These are phyloP conservation scores for Cydia strobilella DNA, from an alignment of 1,140 invertebrate genomes.

Conservation along the genomic window DNA sequence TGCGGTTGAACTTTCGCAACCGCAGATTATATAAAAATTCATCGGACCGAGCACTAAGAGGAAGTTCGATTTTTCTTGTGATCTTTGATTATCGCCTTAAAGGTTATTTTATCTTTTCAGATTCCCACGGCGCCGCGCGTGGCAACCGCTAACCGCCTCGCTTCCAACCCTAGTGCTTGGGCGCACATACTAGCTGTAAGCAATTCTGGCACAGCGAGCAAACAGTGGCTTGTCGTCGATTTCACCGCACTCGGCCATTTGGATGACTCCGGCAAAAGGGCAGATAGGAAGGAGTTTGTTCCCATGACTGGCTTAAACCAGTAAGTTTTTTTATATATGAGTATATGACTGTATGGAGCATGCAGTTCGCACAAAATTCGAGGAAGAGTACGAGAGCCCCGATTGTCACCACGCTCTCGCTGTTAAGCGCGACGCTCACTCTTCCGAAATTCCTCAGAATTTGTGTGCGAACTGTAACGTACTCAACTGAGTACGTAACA, in stretches of 20 bases:
- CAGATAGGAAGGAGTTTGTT: constrained; percentile 52
- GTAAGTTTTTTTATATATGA: constrained; percentile 56
- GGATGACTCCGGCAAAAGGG: constrained; percentile 37
- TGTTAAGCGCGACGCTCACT: too few species aligned
- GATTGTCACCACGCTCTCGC: too few species aligned
- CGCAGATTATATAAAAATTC: too few species aligned
- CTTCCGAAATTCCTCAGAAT: neutral
- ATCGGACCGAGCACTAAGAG: neutral
- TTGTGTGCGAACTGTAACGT: too few species aligned
- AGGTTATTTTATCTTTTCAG: constrained; percentile 48
- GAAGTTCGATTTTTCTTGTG: neutral
- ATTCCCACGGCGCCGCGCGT: constrained; percentile 89
- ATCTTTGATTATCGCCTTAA: too few species aligned
- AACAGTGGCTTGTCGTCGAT: constrained; percentile 94
- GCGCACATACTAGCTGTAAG: constrained; percentile 81
- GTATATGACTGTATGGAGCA: neutral
- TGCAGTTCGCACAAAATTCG: too few species aligned
- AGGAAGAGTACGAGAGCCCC: too few species aligned
- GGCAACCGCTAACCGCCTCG: constrained; percentile 93
- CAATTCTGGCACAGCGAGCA: constrained; percentile 92
- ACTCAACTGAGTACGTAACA: too few species aligned
- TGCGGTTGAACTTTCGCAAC: too few species aligned
- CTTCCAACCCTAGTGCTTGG: constrained; percentile 87
- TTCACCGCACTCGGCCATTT: constrained; percentile 79
- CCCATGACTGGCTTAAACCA: constrained; percentile 57